phyloP scores from a whole-genome alignment of 2,113 vertebrate genomes.

The Callaeas wilsoni region DNA sequence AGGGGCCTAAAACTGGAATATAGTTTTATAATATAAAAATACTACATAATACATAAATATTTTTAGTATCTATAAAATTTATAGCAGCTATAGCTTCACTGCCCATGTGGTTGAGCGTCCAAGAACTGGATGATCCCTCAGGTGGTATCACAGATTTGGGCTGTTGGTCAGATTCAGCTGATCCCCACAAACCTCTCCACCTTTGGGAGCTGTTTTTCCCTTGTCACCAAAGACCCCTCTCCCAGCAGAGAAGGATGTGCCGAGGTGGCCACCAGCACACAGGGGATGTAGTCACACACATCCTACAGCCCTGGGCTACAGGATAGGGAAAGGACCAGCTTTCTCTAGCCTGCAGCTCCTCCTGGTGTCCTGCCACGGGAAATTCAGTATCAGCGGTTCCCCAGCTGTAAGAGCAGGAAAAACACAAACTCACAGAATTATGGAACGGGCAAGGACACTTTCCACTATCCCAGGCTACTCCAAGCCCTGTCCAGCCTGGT shows the following conservation, averaged over 20 bases:
- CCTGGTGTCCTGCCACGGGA: background rate
- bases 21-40: background rate
- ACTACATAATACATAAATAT: background rate
- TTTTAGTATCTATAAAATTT: background rate
- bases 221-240: background rate
- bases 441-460: background rate
- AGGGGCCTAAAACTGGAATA: background rate
- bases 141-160: background rate
- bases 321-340: fast-evolving
- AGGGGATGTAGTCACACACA: fast-evolving
- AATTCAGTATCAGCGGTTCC: fast-evolving
- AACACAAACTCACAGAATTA: background rate
- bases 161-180: background rate
- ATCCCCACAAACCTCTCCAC: background rate
- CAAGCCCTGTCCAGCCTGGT: fast-evolving
- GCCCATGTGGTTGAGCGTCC: background rate
- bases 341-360: conserved; percentile 24
- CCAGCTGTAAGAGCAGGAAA: fast-evolving
- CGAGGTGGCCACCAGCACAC: fast-evolving
- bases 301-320: fast-evolving
- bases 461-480: background rate
- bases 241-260: fast-evolving
- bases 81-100: too few species aligned
- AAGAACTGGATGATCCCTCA: background rate
- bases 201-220: background rate